Percentiles rank a stretch among this genome's conserved stretches.
These are phyloP conservation scores for Mizuhopecten yessoensis DNA, from an alignment of 1,140 invertebrate species.

Conservation along the genomic window DNA sequence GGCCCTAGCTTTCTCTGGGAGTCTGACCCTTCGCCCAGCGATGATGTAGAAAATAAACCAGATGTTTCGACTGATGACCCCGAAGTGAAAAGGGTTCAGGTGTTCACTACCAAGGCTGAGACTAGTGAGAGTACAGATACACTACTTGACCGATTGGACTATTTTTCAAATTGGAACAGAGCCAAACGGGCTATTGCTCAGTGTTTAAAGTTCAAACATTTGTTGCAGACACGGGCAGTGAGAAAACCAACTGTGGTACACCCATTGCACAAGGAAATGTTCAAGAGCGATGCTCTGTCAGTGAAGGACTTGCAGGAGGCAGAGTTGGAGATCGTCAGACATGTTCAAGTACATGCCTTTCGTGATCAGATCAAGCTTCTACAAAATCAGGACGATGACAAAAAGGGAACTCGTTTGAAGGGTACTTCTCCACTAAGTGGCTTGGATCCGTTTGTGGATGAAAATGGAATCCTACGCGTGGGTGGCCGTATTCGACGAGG, in stretches of 20 bases:
- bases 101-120: not conserved
- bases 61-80: slow-evolving; percentile 42
- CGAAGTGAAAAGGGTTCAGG: slow-evolving; percentile 47
- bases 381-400: too few relatives aligned
- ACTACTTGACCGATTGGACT: slow-evolving; percentile 8
- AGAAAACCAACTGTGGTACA: too few relatives aligned
- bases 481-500: not conserved
- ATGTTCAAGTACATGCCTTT: too few relatives aligned
- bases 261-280: too few relatives aligned
- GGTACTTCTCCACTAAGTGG: too few relatives aligned
- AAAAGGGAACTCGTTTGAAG: too few relatives aligned
- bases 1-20: slow-evolving; percentile 59
- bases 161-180: slow-evolving; percentile 54
- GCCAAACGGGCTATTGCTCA: slow-evolving; percentile 49
- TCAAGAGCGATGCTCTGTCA: too few relatives aligned
- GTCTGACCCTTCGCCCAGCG: not conserved
- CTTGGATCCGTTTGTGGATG: slow-evolving; percentile 6
- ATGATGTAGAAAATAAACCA: not conserved
- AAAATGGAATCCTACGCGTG: not conserved
- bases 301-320: too few relatives aligned
- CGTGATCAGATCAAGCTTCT: too few relatives aligned
- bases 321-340: too few relatives aligned
- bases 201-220: slow-evolving; percentile 44
- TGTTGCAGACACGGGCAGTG: not conserved
- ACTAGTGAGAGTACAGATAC: not conserved